These are phyloP conservation scores for Trypoxylus dichotomus DNA, from an alignment of 1,140 invertebrate genomes.

Conservation along the genomic window DNA sequence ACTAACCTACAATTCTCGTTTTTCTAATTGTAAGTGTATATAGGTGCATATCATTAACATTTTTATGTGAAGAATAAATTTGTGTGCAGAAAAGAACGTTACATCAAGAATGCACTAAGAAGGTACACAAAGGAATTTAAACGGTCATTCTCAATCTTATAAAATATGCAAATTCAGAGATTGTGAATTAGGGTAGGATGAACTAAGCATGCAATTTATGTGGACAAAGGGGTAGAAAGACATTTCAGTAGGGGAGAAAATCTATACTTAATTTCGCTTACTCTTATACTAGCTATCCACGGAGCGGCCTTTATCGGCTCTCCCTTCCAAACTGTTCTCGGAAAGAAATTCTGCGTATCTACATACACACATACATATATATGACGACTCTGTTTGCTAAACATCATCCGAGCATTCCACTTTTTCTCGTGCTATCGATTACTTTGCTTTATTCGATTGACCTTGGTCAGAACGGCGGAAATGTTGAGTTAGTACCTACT, in stretches of 20 bases:
- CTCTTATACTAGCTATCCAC: neutral
- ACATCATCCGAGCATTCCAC: neutral
- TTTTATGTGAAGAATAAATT: no score
- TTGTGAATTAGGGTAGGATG: constrained; percentile 44
- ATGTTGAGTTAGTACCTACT: constrained; percentile 17
- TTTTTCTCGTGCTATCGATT: neutral
- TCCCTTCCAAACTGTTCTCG: neutral
- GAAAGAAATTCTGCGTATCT: neutral
- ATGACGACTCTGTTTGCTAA: neutral
- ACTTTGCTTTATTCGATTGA: neutral
- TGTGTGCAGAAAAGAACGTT: neutral
- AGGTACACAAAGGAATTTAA: constrained; percentile 31
- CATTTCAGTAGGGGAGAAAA: constrained; percentile 45
- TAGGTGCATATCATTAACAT: no score
- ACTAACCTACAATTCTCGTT: no score
- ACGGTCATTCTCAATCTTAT: constrained; percentile 40
- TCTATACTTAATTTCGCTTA: constrained; percentile 46
- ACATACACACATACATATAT: neutral
- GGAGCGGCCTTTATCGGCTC: neutral
- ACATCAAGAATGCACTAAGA: neutral
- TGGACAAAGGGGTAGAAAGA: constrained; percentile 45
- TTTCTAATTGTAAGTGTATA: no score
- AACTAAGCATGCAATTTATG: constrained; percentile 45
- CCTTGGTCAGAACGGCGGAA: constrained; percentile 19
- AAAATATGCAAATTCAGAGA: constrained; percentile 45